Evolutionary conservation across 2,888 invertebrate genomes (phyloP), one percentile per base, ranked within the genome.

Genomic region (Clanis bilineata): DNA sequence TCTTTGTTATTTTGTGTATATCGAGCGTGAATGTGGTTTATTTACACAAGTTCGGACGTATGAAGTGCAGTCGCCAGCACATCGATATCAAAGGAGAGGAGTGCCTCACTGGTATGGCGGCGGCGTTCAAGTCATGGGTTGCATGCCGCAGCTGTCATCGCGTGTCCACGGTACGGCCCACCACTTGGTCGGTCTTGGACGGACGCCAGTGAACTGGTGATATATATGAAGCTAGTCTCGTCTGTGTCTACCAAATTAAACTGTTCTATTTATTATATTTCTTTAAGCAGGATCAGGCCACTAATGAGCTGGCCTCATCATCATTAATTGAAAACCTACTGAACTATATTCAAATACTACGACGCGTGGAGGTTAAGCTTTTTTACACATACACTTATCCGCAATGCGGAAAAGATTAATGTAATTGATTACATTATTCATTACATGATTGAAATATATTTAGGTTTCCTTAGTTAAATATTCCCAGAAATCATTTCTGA

Each of bases 201-300:
- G 74, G 61, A 66, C 80, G 92, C 91, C 92, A 91, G 90, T 82
- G 77, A 75, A 76, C 73, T 76, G 77, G 80, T 90, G 90, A 91
- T 89, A 86, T 86, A 91, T 90, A 89, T 82, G 81, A 80, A 77
- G 71, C 83, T 76, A 78, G 89, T 89, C 88, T 88, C 86, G 85
- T 74, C 82, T 86, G 84, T 86, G 90, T 91, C 92, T 88, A 90
- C 90, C 83, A 89, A 91, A 90, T 92, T 90, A 91, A 90, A 90
- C 90, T 85, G 85, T 82, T 82, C 83, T 88, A 90, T 92, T 91
- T 89, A 82, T 90, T 86, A 88, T 76, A 80, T 84, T 88, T 86
- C 88, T 83, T 85, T 86, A 88, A 88, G 81, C 79, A 88, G 82
- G 81, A 78, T 74, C 79, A 71, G 72, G 68, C 79, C 79, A 79